Conservation (phyloP, 1,140 invertebrate species). For the Trichomalopsis sarcophagae region DNA sequence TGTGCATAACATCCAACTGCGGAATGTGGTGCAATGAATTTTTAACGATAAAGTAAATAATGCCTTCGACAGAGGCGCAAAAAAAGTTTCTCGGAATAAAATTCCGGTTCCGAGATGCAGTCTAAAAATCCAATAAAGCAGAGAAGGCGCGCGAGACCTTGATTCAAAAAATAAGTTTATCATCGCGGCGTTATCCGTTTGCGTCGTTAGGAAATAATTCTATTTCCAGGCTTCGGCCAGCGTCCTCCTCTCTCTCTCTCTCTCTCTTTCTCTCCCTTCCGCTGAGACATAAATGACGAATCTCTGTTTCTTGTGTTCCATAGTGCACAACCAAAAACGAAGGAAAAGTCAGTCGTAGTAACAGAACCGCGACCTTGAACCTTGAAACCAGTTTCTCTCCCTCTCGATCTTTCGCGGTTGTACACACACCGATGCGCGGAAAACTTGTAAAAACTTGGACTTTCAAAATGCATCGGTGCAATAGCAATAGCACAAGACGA, state of each 20-base stretch:
- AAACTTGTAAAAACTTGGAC: not conserved
- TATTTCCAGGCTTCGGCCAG: not conserved
- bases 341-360: not conserved
- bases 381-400: not conserved
- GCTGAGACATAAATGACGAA: too few relatives aligned
- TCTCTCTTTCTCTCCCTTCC: not conserved
- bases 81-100: conserved; percentile 11
- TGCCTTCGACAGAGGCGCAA: not conserved
- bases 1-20: not conserved
- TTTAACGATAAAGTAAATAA: not conserved
- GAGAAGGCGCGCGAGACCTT: not conserved
- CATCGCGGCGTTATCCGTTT: not conserved
- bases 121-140: conserved; percentile 5
- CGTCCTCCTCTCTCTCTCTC: not conserved
- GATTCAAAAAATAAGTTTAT: not conserved
- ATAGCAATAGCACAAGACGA: not conserved
- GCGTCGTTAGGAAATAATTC: not conserved
- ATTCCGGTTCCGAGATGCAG: conserved; percentile 6
- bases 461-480: not conserved
- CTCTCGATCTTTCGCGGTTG: not conserved
- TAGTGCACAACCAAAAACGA: not conserved
- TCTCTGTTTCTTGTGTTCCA: not conserved
- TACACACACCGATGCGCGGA: not conserved
- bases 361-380: not conserved
- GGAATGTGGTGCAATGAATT: not conserved